A percentile compares a stretch with the other conserved stretches of the same genome.
Conservation (phyloP, 2,113 vertebrate genomes). For the Gallinago paraguaiae region DNA sequence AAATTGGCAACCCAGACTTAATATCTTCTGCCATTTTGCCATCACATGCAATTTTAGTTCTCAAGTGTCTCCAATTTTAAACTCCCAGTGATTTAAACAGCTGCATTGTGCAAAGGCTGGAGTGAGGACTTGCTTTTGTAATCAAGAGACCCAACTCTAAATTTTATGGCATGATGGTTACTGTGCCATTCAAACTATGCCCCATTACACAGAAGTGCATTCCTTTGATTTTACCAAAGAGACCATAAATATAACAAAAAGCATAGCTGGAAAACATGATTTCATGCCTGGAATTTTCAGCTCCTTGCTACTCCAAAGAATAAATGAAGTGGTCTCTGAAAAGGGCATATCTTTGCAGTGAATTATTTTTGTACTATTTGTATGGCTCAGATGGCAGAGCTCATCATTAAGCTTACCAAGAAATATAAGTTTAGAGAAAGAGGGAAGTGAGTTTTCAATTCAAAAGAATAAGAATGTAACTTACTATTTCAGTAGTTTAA, state of each 20-base stretch:
- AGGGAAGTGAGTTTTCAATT: neutral
- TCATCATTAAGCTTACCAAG: neutral
- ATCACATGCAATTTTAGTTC: conserved; percentile 22
- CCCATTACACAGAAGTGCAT: conserved; percentile 43
- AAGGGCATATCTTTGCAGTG: neutral
- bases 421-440: neutral
- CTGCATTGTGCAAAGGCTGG: neutral
- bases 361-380: neutral
- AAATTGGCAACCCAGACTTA: conserved; percentile 26
- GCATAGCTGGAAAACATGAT: conserved; percentile 46
- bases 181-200: conserved; percentile 35
- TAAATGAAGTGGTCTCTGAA: conserved; percentile 28
- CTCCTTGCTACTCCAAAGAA: conserved; percentile 8
- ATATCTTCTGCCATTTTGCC: conserved; percentile 37
- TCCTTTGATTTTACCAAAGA: conserved; percentile 62
- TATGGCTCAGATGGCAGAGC: neutral
- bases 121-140: conserved; percentile 45
- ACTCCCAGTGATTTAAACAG: conserved; percentile 49
- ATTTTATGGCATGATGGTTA: conserved; percentile 27
- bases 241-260: conserved; percentile 55
- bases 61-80: conserved; percentile 38
- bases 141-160: conserved; percentile 23
- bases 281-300: conserved; percentile 58
- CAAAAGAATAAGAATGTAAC: neutral
- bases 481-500: neutral